Conservation (phyloP, 2,113 vertebrate species). For the Madoqua kirkii region DNA sequence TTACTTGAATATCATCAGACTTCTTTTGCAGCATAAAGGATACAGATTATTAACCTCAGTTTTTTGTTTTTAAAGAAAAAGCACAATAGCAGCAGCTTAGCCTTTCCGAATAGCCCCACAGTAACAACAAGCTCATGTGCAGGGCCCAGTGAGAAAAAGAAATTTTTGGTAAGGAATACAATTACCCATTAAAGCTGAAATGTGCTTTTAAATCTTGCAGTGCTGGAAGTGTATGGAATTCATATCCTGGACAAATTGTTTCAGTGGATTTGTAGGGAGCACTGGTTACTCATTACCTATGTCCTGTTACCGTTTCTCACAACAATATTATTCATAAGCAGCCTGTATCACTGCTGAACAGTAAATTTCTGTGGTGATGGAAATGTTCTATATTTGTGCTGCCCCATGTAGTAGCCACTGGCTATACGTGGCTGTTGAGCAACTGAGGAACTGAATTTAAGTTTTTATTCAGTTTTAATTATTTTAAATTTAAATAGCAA, state of each 20-base stretch:
- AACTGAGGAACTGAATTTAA: conserved; percentile 31
- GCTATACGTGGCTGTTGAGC: background rate
- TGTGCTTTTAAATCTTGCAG: conserved; percentile 40
- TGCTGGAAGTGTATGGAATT: conserved; percentile 16
- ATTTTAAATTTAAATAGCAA: conserved; percentile 16
- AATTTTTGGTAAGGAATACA: conserved; percentile 77
- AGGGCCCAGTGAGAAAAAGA: conserved; percentile 80
- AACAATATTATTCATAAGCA: background rate
- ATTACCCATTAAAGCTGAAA: conserved; percentile 47
- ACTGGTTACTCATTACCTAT: background rate
- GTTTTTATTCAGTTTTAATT: conserved; percentile 35
- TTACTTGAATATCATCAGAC: conserved; percentile 40
- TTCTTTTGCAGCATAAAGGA: conserved; percentile 44
- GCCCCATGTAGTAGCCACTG: background rate
- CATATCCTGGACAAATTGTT: conserved; percentile 11
- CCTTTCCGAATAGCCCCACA: conserved; percentile 76
- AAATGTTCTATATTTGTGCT: background rate
- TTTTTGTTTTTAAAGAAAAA: conserved; percentile 79
- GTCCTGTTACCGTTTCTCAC: background rate
- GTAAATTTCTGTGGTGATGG: background rate
- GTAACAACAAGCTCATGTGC: conserved; percentile 79
- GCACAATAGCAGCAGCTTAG: conserved; percentile 76
- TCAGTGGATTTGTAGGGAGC: background rate
- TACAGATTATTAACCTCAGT: conserved; percentile 55
- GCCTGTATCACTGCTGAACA: background rate